Conservation (phyloP, 2,888 invertebrate genomes). For the Pristionchus maxplancki region DNA sequence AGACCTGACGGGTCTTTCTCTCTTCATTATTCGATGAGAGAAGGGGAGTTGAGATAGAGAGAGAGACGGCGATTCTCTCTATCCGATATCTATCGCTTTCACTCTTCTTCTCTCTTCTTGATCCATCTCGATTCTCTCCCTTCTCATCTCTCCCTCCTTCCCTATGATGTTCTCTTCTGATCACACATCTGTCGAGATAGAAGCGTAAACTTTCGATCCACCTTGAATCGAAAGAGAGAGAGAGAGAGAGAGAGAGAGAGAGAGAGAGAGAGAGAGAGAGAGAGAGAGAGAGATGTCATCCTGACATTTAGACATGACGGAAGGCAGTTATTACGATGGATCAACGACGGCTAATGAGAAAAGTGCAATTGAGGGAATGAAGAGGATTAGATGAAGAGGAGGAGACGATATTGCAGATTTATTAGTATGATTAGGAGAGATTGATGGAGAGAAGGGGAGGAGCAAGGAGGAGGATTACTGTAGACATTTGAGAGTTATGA, state of each 20-base stretch:
- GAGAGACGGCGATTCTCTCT: background rate
- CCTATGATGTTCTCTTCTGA: conserved; percentile 12
- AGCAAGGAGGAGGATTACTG: conserved; percentile 5
- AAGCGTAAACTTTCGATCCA: conserved; percentile 32
- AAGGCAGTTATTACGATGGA: conserved; percentile 33
- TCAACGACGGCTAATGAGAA: background rate
- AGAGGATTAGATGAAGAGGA: background rate
- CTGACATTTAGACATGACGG: conserved; percentile 34
- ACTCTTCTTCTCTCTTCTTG: background rate
- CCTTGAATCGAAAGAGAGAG: conserved; percentile 21
- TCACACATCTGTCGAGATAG: conserved; percentile 48
- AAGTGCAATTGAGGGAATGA: background rate
- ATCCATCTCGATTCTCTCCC: background rate
- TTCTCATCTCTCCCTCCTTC: background rate
- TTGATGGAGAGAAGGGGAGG: background rate
- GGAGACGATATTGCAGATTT: background rate
- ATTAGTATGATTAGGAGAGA: background rate
- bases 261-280: conserved; percentile 38
- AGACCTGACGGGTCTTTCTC: background rate
- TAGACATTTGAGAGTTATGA: background rate
- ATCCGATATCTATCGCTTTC: conserved; percentile 42
- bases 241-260: conserved; percentile 32
- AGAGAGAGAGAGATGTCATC: background rate
- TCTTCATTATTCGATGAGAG: conserved; percentile 16
- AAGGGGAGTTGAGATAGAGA: background rate